phyloP scores from a whole-genome alignment of 2,797 vertebrate genomes.

The Australoheros facetus region DNA sequence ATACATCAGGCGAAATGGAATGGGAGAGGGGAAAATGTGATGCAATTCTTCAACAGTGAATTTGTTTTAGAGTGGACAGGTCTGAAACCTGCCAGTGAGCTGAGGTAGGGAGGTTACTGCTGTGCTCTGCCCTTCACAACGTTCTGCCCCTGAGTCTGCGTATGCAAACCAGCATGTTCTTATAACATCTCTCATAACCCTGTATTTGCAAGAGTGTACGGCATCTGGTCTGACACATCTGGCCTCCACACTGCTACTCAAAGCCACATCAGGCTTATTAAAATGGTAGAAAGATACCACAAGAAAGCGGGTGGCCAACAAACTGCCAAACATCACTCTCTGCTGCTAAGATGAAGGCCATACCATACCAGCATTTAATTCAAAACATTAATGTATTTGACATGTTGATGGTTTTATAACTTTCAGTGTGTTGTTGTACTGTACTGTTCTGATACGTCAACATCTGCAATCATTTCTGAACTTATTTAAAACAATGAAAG shows the following conservation, averaged over 20 bases:
- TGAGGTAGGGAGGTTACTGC: neutral
- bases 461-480: too few species aligned
- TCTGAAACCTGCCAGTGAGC: neutral
- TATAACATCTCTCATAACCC: neutral
- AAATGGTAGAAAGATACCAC: neutral
- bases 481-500: neutral
- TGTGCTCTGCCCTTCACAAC: neutral
- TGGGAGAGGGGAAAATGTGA: neutral
- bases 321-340: constrained; percentile 36
- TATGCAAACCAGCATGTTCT: neutral
- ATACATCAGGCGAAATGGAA: constrained; percentile 40
- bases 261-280: constrained; percentile 5
- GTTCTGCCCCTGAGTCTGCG: neutral
- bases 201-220: neutral
- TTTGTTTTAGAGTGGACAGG: constrained; percentile 27
- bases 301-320: constrained; percentile 2
- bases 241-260: neutral
- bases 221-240: neutral
- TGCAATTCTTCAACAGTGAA: constrained; percentile 7
- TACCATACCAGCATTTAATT: neutral
- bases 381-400: neutral
- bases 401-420: neutral
- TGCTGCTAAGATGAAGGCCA: constrained; percentile 18
- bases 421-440: neutral
- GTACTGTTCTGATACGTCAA: neutral